phyloP scores from a whole-genome alignment of 2,113 vertebrate species.

The Numenius arquata region DNA sequence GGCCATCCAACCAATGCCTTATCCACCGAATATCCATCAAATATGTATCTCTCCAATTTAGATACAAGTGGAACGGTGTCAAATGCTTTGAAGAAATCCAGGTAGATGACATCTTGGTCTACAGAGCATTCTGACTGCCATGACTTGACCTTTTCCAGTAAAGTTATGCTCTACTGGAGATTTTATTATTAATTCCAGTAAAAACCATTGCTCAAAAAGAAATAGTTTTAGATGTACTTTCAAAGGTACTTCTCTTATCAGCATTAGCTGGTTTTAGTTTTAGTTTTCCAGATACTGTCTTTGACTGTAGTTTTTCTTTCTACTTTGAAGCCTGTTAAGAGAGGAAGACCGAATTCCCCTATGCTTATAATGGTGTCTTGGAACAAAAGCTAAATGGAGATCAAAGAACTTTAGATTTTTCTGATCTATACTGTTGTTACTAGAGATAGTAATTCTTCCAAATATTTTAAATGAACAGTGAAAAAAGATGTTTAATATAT shows the following conservation, averaged over 20 bases:
- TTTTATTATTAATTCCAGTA: background rate
- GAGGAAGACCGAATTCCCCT: background rate
- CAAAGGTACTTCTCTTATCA: background rate
- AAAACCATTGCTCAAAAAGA: background rate
- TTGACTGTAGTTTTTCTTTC: background rate
- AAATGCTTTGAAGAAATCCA: background rate
- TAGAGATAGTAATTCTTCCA: background rate
- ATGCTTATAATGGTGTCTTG: background rate
- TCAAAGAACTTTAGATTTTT: background rate
- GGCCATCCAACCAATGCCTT: no score
- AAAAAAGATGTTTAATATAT: background rate
- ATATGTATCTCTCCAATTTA: no score
- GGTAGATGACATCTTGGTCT: background rate
- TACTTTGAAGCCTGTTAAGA: background rate
- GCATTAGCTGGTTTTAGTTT: background rate
- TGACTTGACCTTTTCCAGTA: background rate
- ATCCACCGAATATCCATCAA: no score
- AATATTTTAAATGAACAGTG: background rate
- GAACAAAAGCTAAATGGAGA: conserved; percentile 1
- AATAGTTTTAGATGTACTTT: background rate
- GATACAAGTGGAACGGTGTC: background rate
- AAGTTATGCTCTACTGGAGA: background rate
- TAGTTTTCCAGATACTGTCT: background rate
- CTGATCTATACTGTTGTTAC: background rate
- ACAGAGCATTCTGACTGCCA: background rate